Base-by-base conservation (phyloP, 2,113 vertebrate species). In the Tetrao urogallus region DNA sequence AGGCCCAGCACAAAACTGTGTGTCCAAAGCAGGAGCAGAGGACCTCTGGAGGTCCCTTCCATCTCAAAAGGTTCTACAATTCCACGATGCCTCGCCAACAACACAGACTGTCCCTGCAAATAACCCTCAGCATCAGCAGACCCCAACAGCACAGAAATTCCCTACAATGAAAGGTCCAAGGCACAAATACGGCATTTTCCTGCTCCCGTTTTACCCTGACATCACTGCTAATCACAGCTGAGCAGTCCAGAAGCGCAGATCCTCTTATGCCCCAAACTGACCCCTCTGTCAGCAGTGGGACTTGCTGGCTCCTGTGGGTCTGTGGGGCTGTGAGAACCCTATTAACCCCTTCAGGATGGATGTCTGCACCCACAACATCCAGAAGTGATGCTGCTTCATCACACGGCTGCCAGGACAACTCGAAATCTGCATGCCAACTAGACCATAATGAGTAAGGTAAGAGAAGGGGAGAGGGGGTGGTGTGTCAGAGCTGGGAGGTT, bases 401-500 rank as follows among this genome's bases (percentile, higher is more conserved):
- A 14, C 76, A 21, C 1, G 0, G 8, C 86, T 75, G 64, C 47
- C 71, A 4, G 4, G 22, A 58, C 1, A 2, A 1, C 0, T 48
- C 8, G 13, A 14, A 30, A 45, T 20, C 88, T n/a, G 73, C 0
- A 14, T 28, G 4, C 8, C 4, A 4, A 74, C 60, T 1, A 32
- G 38, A 19, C 38, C 0, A 0, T 7, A 5, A 73, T 58, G 61
- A 75, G 19, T 18, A 12, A 25, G 58, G 67, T 16, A 63, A 65
- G 79, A 19, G 5, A 5, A 32, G 2, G 5, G 21, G 11, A 1
- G 1, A 11, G 67, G 52, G 0, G 2, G 0, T 4, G 72, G 67
- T 56, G 15, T 52, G 21, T 9, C 1, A 6, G 78, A n/a, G 78
- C 2, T 1, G 22, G 36, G 48, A 73, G 34, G 6, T 34, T 0